Evolutionary conservation across 2,113 vertebrate genomes (phyloP).

Genomic region (Sakesphorus luctuosus): DNA sequence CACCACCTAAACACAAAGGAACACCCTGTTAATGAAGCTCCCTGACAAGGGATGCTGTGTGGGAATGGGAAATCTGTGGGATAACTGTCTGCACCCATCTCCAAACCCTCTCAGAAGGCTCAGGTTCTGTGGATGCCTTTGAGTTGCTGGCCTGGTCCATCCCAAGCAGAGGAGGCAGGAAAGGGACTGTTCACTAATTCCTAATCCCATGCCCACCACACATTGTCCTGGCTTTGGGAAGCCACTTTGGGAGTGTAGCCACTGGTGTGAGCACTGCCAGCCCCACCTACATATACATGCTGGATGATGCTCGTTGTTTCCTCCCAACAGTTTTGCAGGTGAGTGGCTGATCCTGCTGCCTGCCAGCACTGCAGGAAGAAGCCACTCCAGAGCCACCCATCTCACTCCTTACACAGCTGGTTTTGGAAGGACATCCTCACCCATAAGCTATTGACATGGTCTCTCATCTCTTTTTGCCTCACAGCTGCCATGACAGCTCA

Average conservation of each 20-base stretch:
- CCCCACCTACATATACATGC: background rate
- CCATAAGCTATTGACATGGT: background rate
- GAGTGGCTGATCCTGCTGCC: background rate
- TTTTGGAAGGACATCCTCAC: background rate
- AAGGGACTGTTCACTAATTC: background rate
- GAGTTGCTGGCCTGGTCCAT: background rate
- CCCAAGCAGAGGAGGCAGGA: background rate
- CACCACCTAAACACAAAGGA: conserved; percentile 86
- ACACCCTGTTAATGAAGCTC: fast-evolving
- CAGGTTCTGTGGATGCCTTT: background rate
- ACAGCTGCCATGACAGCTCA: background rate
- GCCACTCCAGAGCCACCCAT: background rate
- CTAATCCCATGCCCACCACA: background rate
- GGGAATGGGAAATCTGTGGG: background rate
- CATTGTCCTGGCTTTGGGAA: background rate
- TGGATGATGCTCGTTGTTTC: background rate
- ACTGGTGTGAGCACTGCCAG: background rate
- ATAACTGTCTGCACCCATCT: background rate
- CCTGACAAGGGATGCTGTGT: background rate
- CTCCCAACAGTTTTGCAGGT: background rate
- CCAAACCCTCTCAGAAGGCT: background rate
- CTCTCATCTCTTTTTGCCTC: background rate
- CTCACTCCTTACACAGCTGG: background rate
- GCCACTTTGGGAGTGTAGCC: background rate
- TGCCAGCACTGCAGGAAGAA: background rate